Percentiles rank a stretch among this genome's conserved stretches.
Evolutionary conservation across 2,797 vertebrate species (phyloP).

Genomic region (Sciaenops ocellatus): DNA sequence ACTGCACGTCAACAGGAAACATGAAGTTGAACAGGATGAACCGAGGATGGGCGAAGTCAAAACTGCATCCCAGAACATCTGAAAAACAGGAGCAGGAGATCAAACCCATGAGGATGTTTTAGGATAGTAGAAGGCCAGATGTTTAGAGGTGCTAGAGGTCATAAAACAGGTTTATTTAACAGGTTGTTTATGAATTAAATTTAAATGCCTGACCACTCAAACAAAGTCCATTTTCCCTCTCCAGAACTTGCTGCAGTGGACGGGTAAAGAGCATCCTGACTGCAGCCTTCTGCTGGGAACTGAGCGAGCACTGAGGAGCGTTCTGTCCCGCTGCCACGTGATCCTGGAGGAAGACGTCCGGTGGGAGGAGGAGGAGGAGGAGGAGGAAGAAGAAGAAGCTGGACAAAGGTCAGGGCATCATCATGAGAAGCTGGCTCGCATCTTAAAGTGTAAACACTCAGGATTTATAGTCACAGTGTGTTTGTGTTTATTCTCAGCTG

Average conservation of each 20-base stretch:
- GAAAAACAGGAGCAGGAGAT: constrained; percentile 8
- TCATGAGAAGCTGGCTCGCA: no score
- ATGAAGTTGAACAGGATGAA: no score
- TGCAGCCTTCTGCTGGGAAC: constrained; percentile 82
- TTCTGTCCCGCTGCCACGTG: constrained; percentile 80
- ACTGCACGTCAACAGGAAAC: not conserved
- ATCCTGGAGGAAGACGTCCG: constrained; percentile 79
- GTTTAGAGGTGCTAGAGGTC: not conserved
- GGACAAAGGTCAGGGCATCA: constrained; percentile 66
- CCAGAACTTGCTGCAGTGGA: constrained; percentile 84
- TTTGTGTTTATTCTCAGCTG: constrained; percentile 28
- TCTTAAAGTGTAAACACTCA: not conserved
- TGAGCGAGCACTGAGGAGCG: constrained; percentile 75
- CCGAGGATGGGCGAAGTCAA: no score
- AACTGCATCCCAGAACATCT: not conserved
- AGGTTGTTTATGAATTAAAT: not conserved
- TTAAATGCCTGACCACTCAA: not conserved
- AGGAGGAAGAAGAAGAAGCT: constrained; percentile 48
- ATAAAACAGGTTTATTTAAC: not conserved
- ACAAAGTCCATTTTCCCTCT: not conserved
- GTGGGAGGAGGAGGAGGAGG: constrained; percentile 72
- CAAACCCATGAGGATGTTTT: not conserved
- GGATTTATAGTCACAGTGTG: not conserved
- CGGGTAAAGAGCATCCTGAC: constrained; percentile 82
- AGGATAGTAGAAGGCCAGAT: not conserved